Evolutionary conservation across 2,797 vertebrate genomes (phyloP).

Genomic region (Peromyscus melanophrys): DNA sequence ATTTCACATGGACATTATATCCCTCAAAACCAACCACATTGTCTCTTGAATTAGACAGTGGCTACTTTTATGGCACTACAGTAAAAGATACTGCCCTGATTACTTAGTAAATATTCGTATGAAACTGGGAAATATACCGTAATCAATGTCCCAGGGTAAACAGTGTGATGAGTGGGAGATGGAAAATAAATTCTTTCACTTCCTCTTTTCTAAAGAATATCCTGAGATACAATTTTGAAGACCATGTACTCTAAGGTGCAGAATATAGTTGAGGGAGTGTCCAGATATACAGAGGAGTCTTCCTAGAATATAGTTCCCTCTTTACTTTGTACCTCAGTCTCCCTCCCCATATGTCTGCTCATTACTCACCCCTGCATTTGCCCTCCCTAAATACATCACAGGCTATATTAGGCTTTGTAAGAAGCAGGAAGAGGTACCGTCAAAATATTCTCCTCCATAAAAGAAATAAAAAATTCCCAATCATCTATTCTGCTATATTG

Average conservation of each 20-base stretch:
- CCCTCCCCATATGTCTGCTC: not conserved
- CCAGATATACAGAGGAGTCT: not conserved
- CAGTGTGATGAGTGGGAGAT: not conserved
- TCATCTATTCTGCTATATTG: not conserved
- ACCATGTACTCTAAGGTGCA: not conserved
- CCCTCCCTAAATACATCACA: not conserved
- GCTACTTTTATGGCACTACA: not conserved
- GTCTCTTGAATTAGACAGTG: not conserved
- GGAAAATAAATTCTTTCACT: not conserved
- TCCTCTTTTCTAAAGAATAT: not conserved
- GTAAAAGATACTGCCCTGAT: not conserved
- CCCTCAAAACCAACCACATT: not conserved
- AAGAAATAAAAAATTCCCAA: not conserved
- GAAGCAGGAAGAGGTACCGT: not conserved
- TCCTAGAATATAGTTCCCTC: not conserved
- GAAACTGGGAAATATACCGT: not conserved
- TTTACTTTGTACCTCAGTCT: not conserved
- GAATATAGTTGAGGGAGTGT: not conserved
- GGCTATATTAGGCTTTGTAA: not conserved
- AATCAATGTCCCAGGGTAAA: not conserved
- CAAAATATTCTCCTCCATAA: not conserved
- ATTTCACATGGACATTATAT: not conserved
- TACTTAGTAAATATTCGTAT: not conserved
- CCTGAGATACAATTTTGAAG: not conserved
- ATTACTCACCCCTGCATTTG: not conserved